Evolutionary conservation across 2,113 vertebrate genomes (phyloP), one percentile per base, ranked within the genome.

Genomic region (Paedocypris sp.): DNA sequence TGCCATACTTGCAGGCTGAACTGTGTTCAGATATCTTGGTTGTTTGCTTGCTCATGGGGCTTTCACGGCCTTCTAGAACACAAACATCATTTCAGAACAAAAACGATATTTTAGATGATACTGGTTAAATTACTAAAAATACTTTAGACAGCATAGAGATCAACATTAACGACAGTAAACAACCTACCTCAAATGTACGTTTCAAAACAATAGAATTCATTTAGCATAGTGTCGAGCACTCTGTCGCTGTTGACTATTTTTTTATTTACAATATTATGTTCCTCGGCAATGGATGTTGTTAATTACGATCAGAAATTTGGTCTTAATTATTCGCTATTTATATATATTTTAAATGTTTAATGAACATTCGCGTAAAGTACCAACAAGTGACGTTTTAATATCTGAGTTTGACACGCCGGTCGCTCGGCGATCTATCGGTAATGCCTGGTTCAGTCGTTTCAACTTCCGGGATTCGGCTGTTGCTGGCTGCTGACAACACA

Each of bases 221-320:
- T n/a, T n/a, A n/a, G n/a, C n/a, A n/a, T n/a, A n/a, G n/a, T n/a
- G n/a, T n/a, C n/a, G n/a, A n/a, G n/a, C n/a, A n/a, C n/a, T n/a
- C n/a, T n/a, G n/a, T n/a, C n/a, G n/a, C n/a, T n/a, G n/a, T n/a
- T n/a, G n/a, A n/a, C n/a, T n/a, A n/a, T n/a, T n/a, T n/a, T n/a
- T n/a, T n/a, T n/a, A n/a, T n/a, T n/a, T n/a, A n/a, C n/a, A n/a
- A n/a, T n/a, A n/a, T n/a, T n/a, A n/a, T n/a, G 78, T 83, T 76
- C 69, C 82, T 53, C 11, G 15, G 79, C 69, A 83, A 80, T 79
- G n/a, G n/a, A n/a, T n/a, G n/a, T n/a, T n/a, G n/a, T n/a, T n/a
- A n/a, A 48, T 28, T 29, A 11, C 2, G 8, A 16, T 6, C 13
- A 48, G 2, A 4, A 6, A 2, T 15, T 8, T 25, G 13, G 3